phyloP scores from a whole-genome alignment of 2,113 vertebrate genomes.

The Pomatostomus ruficeps region DNA sequence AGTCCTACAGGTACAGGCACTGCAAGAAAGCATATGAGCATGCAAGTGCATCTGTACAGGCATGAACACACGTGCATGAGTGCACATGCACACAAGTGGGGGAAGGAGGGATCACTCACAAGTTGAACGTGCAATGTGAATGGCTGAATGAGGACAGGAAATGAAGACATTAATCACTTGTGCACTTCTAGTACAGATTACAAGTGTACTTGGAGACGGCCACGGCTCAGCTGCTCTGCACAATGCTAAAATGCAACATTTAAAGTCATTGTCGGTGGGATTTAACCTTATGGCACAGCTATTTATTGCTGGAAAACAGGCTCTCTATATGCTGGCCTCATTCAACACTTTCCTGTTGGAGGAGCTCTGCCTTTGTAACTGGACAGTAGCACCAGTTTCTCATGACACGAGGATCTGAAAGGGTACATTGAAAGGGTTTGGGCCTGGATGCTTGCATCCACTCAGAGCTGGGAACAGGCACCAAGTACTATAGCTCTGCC shows the following conservation, averaged over 20 bases:
- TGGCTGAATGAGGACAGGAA: not conserved
- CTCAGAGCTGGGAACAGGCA: not conserved
- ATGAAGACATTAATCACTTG: not conserved
- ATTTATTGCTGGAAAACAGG: not conserved
- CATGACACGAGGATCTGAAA: not conserved
- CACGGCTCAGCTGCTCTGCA: not conserved
- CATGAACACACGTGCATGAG: rapidly evolving
- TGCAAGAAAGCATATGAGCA: rapidly evolving
- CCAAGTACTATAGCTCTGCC: not conserved
- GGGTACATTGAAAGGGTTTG: not conserved
- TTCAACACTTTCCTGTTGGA: not conserved
- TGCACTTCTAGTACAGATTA: not conserved
- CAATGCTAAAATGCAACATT: not conserved
- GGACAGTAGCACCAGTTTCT: not conserved
- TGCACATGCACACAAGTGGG: not conserved
- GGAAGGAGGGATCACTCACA: not conserved
- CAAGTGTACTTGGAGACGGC: not conserved
- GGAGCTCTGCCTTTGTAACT: not conserved
- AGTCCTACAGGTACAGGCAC: not conserved
- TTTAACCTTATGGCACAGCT: not conserved
- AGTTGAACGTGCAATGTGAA: not conserved
- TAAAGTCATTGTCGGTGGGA: not conserved
- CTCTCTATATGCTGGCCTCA: not conserved
- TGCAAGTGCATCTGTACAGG: not conserved
- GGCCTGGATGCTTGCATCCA: not conserved